A percentile compares a stretch with the other conserved stretches of the same genome.
These are phyloP conservation scores for Polydrusus cervinus DNA, from an alignment of 2,888 invertebrate genomes.

Conservation along the genomic window DNA sequence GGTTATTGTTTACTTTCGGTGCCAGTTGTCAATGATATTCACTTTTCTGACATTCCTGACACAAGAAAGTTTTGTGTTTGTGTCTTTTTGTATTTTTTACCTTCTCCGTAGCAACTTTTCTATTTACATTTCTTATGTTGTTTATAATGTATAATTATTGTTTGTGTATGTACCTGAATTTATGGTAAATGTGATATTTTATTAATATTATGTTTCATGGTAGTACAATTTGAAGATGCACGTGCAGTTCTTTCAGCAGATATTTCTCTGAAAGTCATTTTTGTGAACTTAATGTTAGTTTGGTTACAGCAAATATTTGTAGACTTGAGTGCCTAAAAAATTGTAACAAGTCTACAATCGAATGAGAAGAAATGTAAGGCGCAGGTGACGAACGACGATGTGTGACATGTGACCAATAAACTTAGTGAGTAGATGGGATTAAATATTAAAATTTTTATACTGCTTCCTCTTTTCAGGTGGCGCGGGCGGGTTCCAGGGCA, in stretches of 20 bases:
- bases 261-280: constrained; percentile 10
- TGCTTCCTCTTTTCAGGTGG: constrained; percentile 67
- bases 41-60: neutral
- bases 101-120: too few species aligned
- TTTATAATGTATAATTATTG: too few species aligned
- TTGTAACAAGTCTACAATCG: constrained; percentile 29
- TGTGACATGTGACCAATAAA: constrained; percentile 40
- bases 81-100: too few species aligned
- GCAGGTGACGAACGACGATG: constrained; percentile 30
- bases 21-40: too few species aligned
- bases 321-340: constrained; percentile 44
- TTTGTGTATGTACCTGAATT: too few species aligned
- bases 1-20: too few species aligned
- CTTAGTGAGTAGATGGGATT: constrained; percentile 66
- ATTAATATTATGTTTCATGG: too few species aligned
- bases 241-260: neutral
- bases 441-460: constrained; percentile 68
- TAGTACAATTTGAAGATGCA: neutral
- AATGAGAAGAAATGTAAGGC: constrained; percentile 21
- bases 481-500: constrained; percentile 82
- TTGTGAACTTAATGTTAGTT: constrained; percentile 29
- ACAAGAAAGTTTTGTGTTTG: too few species aligned
- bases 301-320: constrained; percentile 38
- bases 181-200: too few species aligned
- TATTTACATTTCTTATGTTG: too few species aligned